Evolutionary conservation across 2,888 invertebrate genomes (phyloP), one percentile per base, ranked within the genome.

Genomic region (Chrysolina oricalcia): DNA sequence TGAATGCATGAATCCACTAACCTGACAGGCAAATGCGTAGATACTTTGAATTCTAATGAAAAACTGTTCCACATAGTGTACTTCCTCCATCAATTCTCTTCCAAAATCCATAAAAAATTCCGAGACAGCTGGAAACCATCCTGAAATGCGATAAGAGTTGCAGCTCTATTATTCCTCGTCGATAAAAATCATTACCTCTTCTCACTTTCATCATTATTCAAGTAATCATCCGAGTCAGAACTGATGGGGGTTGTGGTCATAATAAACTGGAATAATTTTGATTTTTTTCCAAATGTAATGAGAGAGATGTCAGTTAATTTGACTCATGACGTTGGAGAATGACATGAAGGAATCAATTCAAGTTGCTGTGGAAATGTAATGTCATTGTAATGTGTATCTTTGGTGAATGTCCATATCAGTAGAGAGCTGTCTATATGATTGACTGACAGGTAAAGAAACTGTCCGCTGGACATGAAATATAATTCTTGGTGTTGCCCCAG

Each of bases 11-110:
- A 17, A 64, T 23, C 4, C 13, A 62, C 82, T 81, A 83, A 88
- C 88, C 85, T 88, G 88, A 53, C 87, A 88, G 40, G 85, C 82
- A 73, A 88, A 86, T 5, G 85, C 81, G 73, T 88, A 88, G 69
- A 88, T 82, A 72, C 83, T 84, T 59, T 84, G 83, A 80, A 87
- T 82, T 76, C 83, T 85, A 35, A 88, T 85, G 75, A 87, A 87
- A 74, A 87, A 83, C 64, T 84, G 86, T 78, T 88, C 88, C 76
- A 87, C 83, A 69, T 82, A 83, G 65, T 86, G 85, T 35, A 88
- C 82, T 81, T 87, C 87, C 70, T 82, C 81, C 75, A 85, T 79
- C 19, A 85, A 70, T 75, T 81, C 81, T 19, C 63, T 50, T 63
- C 69, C 78, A 40, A 82, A n/a, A 48, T 67, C 75, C 15, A 73